Evolutionary conservation across 2,113 vertebrate species (phyloP), one percentile per base, ranked within the genome.

Genomic region (Ceyx cyanopectus): DNA sequence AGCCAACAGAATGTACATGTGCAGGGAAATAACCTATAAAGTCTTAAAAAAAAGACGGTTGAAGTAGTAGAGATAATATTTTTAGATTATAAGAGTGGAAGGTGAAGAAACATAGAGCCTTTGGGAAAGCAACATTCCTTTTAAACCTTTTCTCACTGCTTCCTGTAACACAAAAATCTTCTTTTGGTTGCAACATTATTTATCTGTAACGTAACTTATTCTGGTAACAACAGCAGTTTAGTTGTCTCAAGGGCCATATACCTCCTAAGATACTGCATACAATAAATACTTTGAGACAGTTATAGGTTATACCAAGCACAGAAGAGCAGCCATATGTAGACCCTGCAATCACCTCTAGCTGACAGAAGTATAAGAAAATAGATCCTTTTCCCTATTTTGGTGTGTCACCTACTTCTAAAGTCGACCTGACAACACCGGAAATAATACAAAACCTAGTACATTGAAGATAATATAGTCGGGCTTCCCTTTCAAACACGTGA

Each of bases 51-150:
- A 69, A 63, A 65, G 54, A 58, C 30, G 69, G 67, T 37, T 65
- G 81, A 89, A 58, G 54, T 79, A 93, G 89, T 62, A 91, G 78
- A 91, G 87, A 89, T 61, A 81, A 86, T 77, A 76, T 81, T 93
- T 89, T 89, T 45, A 69, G 75, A 82, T 34, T 37, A 20, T 30
- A 69, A 61, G 41, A 58, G 43, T 17, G 70, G 70, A 50, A 87
- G 75, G 63, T 43, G 75, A 91, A 89, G 90, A 94, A 94, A 80
- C 85, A 91, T 61, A 23, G 54, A 78, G 62, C 84, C 67, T 91
- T 45, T 76, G 91, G 93, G 94, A 93, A 50, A 57, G 60, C 54
- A 73, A 91, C 75, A 57, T 82, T 94, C 67, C 58, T 72, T 87
- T 80, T 92, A 95, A 94, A 89, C 75, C 63, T 92, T 91, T 82